Evolutionary conservation across 2,888 invertebrate genomes (phyloP).

Genomic region (Cetonia aurata): DNA sequence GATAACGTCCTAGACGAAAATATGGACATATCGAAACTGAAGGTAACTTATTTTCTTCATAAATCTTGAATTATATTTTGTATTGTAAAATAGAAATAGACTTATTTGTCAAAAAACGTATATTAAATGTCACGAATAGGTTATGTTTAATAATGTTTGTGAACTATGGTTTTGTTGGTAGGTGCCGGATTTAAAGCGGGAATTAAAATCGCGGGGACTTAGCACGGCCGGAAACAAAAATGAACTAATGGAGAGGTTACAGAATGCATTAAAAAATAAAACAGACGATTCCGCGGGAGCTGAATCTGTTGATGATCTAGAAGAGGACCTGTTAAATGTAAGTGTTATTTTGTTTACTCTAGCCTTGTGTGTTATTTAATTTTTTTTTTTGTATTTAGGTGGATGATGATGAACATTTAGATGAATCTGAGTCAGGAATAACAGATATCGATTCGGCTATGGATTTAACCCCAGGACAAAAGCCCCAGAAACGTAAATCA

Average conservation of each 20-base stretch:
- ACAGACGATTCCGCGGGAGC: conserved; percentile 56
- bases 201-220: conserved; percentile 83
- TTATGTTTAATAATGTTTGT: conserved; percentile 49
- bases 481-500: conserved; percentile 58
- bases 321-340: conserved; percentile 72
- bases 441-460: conserved; percentile 60
- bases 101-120: conserved; percentile 1
- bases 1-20: conserved; percentile 40
- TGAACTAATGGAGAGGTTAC: conserved; percentile 83
- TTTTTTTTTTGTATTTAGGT: conserved; percentile 54
- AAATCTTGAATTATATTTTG: background rate
- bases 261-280: conserved; percentile 72
- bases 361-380: conserved; percentile 10
- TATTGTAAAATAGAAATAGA: background rate
- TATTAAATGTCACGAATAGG: conserved; percentile 42
- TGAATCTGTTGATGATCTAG: conserved; percentile 69
- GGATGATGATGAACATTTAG: conserved; percentile 63
- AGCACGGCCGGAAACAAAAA: conserved; percentile 83
- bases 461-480: conserved; percentile 55
- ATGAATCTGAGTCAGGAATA: conserved; percentile 61
- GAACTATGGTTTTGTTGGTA: conserved; percentile 63
- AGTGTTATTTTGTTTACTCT: conserved; percentile 47
- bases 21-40: conserved; percentile 59
- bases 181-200: conserved; percentile 88
- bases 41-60: conserved; percentile 53